Base-by-base conservation (phyloP, 2,113 vertebrate genomes). In the Phylloscopus whistleri region DNA sequence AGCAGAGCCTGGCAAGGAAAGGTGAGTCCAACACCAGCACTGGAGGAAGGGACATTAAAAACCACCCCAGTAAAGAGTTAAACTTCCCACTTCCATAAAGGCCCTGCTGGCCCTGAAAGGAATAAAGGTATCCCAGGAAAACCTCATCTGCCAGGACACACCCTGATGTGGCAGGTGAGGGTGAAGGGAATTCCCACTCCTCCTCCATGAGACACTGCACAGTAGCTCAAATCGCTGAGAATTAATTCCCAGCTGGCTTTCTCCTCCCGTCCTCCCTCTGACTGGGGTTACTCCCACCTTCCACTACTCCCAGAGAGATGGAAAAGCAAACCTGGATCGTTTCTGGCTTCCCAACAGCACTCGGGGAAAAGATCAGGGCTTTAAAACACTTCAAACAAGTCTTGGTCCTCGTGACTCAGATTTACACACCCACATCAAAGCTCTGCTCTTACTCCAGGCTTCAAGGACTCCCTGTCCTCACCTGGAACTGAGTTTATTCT, bases 11-110 rank as follows among this genome's bases (percentile, higher is more conserved):
- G 60, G 67, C 28, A 13, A 5, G 70, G 64, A 10, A 17, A 31
- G 48, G 37, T 0, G 21, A 53, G 31, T 1, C 53, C 37, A 8
- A 19, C 0, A 1, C 21, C 76, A 41, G 51, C 5, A 3, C 7
- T 10, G 23, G 22, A 75, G 23, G 15, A 55, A 52, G 16, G 22
- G 11, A 5, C 16, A 43, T 10, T 2, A 22, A 37, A 58, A 53
- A 4, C 26, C 3, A 1, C 5, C 44, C 56, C 66, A 72, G 39
- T 17, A 31, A 56, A 31, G 70, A 31, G 66, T 70, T 74, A 16
- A 87, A 37, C 23, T 31, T 15, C 37, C 13, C 51, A 11, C 13
- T 43, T 2, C 59, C 53, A n/a, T 1, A 23, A 13, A 3, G 20
- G 24, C 48, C 33, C 22, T 14, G 53, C 30, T 35, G 23, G 30